Percentiles rank a stretch among this genome's conserved stretches.
These are phyloP conservation scores for Semnornis frantzii DNA, from an alignment of 2,113 vertebrate species.

Conservation along the genomic window DNA sequence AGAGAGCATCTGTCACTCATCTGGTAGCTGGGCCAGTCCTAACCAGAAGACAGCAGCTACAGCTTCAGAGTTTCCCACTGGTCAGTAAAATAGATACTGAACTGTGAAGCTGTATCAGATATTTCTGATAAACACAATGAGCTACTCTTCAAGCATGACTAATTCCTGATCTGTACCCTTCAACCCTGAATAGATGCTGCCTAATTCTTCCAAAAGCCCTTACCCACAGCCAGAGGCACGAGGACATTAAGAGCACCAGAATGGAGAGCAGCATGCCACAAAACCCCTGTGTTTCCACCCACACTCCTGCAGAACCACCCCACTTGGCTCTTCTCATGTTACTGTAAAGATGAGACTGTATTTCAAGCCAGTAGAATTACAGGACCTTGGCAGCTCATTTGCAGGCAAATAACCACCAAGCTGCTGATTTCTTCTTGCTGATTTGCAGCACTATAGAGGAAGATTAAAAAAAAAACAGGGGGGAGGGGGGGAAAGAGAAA, in stretches of 20 bases:
- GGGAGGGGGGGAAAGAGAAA: background rate
- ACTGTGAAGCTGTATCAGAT: background rate
- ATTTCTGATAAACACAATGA: background rate
- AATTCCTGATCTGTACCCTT: background rate
- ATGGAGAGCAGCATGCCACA: background rate
- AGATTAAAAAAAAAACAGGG: background rate
- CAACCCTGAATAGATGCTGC: background rate
- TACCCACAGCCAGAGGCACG: background rate
- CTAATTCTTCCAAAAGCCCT: background rate
- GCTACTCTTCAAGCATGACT: background rate
- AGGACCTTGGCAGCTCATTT: conserved; percentile 21
- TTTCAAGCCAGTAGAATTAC: conserved; percentile 23
- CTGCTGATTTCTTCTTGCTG: conserved; percentile 9
- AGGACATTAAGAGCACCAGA: background rate
- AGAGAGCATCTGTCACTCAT: no score
- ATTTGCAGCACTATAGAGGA: background rate
- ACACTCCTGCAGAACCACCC: background rate
- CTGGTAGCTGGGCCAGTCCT: no score
- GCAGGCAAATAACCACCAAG: conserved; percentile 15
- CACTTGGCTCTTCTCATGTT: background rate
- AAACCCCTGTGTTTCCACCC: background rate
- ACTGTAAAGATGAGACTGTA: background rate
- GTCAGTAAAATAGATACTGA: background rate
- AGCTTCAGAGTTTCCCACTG: background rate
- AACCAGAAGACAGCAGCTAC: background rate